Conservation (phyloP, 1,140 invertebrate genomes). For the Drosophila subobscura region DNA sequence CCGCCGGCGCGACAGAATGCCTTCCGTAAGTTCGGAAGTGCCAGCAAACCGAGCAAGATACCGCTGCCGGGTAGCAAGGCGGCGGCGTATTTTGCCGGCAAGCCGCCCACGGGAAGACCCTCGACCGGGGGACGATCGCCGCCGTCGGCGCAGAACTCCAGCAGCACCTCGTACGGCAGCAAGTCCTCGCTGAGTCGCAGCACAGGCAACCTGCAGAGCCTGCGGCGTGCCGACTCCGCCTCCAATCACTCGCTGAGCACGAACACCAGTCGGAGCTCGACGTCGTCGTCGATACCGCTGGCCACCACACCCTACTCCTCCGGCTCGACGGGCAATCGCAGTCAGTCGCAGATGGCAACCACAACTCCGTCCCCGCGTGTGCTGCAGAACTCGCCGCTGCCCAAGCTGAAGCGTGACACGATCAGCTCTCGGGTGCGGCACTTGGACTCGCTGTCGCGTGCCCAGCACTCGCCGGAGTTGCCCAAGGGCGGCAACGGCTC, state of each 20-base stretch:
- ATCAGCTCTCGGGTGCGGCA: slow-evolving; percentile 85
- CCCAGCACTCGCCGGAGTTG: slow-evolving; percentile 62
- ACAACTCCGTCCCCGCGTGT: slow-evolving; percentile 84
- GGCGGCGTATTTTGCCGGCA: slow-evolving; percentile 82
- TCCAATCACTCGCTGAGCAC: slow-evolving; percentile 76
- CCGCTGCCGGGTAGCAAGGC: slow-evolving; percentile 86
- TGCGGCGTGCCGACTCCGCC: slow-evolving; percentile 84
- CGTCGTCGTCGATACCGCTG: slow-evolving; percentile 79
- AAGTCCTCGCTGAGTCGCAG: slow-evolving; percentile 78
- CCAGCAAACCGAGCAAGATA: slow-evolving; percentile 88
- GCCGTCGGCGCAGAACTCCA: slow-evolving; percentile 72
- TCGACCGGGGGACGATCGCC: slow-evolving; percentile 72
- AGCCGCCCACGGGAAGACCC: slow-evolving; percentile 84
- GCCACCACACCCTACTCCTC: slow-evolving; percentile 76
- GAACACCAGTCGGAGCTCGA: slow-evolving; percentile 78
- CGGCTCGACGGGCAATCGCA: slow-evolving; percentile 59
- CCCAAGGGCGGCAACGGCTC: slow-evolving; percentile 31
- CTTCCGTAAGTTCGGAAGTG: slow-evolving; percentile 80
- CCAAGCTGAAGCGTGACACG: slow-evolving; percentile 86
- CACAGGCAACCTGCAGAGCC: slow-evolving; percentile 83
- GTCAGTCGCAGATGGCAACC: slow-evolving; percentile 42
- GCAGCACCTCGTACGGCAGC: slow-evolving; percentile 84
- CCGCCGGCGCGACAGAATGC: slow-evolving; percentile 49
- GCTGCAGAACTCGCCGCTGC: slow-evolving; percentile 83
- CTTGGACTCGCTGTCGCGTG: slow-evolving; percentile 84